phyloP scores from a whole-genome alignment of 2,797 vertebrate genomes.

The Apodemus agrarius region DNA sequence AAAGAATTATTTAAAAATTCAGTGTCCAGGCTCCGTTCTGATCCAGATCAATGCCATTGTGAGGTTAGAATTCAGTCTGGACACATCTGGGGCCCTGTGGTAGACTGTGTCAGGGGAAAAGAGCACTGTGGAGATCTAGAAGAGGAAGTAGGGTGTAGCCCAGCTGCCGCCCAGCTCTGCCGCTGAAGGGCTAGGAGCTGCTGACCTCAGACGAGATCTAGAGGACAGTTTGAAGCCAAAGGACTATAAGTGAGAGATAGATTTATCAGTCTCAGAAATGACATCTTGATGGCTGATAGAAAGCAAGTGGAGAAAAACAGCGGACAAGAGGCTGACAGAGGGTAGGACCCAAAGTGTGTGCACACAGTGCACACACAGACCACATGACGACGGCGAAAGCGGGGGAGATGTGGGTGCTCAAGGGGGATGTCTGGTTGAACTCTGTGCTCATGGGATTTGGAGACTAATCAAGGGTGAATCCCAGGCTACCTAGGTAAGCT shows the following conservation, averaged over 20 bases:
- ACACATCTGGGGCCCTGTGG: not conserved
- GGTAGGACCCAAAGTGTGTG: not conserved
- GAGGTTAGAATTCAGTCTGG: not conserved
- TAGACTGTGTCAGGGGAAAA: not conserved
- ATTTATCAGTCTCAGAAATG: not conserved
- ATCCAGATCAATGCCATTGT: not conserved
- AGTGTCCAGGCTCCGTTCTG: constrained; percentile 8
- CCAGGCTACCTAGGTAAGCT: not conserved
- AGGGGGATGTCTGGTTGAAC: not conserved
- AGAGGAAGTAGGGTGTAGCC: not conserved
- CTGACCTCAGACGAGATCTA: not conserved
- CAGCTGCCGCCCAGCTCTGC: not conserved
- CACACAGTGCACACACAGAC: not conserved
- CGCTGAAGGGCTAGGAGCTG: not conserved
- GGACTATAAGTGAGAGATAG: not conserved
- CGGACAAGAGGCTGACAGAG: not conserved
- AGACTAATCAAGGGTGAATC: not conserved
- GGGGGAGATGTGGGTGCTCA: not conserved
- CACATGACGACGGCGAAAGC: not conserved
- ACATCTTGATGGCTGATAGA: not conserved
- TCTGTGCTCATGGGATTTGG: not conserved
- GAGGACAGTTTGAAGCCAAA: not conserved
- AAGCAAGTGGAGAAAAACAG: not conserved
- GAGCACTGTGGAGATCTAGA: not conserved
- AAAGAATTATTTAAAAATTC: constrained; percentile 41